A percentile compares a stretch with the other conserved stretches of the same genome.
These are phyloP conservation scores for Diceros bicornis DNA, from an alignment of 2,797 vertebrate species.

Conservation along the genomic window DNA sequence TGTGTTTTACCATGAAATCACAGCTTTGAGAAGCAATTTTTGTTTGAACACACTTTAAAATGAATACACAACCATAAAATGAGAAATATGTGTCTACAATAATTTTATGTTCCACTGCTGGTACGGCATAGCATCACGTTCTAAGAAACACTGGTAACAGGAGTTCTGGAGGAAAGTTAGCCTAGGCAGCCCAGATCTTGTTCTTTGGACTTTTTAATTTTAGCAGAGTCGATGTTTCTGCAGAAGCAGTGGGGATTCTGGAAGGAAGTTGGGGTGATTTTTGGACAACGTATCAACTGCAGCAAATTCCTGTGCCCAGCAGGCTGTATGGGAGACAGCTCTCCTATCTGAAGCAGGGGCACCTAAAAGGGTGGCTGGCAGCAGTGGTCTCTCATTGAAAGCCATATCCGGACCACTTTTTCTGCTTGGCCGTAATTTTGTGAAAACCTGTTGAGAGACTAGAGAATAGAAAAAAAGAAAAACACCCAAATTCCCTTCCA, in stretches of 20 bases:
- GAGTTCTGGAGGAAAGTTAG: neutral
- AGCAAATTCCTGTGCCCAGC: neutral
- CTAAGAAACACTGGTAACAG: neutral
- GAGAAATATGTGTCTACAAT: neutral
- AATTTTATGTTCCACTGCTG: neutral
- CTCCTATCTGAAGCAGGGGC: neutral
- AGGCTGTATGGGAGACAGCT: neutral
- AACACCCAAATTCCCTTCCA: conserved; percentile 4
- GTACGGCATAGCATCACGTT: neutral
- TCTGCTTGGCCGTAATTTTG: conserved; percentile 6
- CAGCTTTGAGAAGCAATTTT: neutral
- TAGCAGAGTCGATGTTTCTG: neutral
- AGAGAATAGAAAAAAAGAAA: neutral
- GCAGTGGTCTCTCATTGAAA: neutral
- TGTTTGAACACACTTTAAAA: neutral
- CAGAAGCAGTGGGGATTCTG: neutral
- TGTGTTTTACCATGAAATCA: neutral
- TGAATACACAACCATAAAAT: neutral
- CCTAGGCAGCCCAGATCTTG: neutral
- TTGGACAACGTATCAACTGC: neutral
- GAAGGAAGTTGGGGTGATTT: neutral
- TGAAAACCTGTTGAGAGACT: neutral
- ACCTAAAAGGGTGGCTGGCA: neutral
- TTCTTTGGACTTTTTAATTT: neutral
- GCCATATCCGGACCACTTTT: neutral